Evolutionary conservation across 1,140 invertebrate species (phyloP).

Genomic region (Zelostemma sp.): DNA sequence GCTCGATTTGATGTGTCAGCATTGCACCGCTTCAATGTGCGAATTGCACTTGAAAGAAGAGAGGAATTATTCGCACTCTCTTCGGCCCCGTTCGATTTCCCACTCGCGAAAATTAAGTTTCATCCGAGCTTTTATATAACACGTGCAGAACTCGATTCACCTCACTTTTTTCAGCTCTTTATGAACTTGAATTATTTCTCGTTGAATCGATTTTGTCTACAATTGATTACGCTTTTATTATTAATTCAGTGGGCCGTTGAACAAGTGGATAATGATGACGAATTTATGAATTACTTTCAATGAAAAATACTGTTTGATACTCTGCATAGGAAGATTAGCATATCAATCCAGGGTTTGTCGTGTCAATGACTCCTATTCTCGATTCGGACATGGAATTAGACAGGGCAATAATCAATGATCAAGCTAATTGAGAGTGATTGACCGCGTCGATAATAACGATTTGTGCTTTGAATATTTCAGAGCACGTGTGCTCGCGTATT

Average conservation of each 20-base stretch:
- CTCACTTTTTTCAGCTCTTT: neutral
- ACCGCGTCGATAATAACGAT: conserved; percentile 68
- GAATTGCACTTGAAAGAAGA: conserved; percentile 39
- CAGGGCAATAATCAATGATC: conserved; percentile 69
- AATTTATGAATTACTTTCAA: neutral
- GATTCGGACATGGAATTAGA: conserved; percentile 53
- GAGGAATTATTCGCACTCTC: conserved; percentile 63
- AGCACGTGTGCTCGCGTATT: conserved; percentile 51
- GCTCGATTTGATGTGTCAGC: conserved; percentile 64
- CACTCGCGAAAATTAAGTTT: conserved; percentile 56
- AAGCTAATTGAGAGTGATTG: conserved; percentile 70
- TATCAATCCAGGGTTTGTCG: conserved; percentile 6
- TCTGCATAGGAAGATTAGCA: neutral
- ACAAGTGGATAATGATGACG: neutral
- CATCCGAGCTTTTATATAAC: neutral
- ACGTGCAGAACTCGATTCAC: neutral
- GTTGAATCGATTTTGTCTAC: neutral
- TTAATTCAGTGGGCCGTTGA: neutral
- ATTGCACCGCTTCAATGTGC: conserved; percentile 46
- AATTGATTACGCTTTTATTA: neutral
- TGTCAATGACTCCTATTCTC: conserved; percentile 29
- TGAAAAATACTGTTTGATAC: neutral
- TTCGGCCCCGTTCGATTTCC: conserved; percentile 64
- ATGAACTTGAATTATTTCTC: neutral
- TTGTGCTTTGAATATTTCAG: conserved; percentile 46